phyloP scores from a whole-genome alignment of 53 echinoderm and acorn worm genomes.

The Echinarachnius parma region DNA sequence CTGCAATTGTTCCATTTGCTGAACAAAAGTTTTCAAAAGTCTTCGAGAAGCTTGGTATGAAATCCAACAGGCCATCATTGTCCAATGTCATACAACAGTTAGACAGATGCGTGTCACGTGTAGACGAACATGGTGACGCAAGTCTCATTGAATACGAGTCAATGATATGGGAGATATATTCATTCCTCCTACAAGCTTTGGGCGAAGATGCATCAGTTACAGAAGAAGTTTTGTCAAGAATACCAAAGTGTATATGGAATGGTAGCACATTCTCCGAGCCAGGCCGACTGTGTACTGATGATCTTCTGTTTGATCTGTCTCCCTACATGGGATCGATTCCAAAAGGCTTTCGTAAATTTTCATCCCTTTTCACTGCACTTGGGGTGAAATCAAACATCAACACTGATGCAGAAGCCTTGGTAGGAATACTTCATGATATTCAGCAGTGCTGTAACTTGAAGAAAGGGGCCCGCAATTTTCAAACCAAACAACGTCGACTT shows the following conservation, averaged over 20 bases:
- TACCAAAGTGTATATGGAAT: slow-evolving; percentile 56
- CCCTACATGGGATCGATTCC: slow-evolving; percentile 51
- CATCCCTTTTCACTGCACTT: slow-evolving; percentile 16
- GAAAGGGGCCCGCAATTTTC: neutral
- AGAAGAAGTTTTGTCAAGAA: neutral
- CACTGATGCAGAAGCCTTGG: slow-evolving; percentile 13
- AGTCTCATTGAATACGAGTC: neutral
- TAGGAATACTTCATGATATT: slow-evolving; percentile 13
- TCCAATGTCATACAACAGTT: slow-evolving; percentile 16
- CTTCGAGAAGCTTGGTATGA: neutral
- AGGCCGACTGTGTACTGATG: slow-evolving; percentile 39
- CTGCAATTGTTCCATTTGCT: slow-evolving; percentile 1
- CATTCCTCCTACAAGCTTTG: slow-evolving; percentile 12
- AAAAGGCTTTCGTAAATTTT: neutral
- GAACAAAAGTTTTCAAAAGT: neutral
- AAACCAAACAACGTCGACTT: slow-evolving; percentile 9
- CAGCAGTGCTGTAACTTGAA: neutral
- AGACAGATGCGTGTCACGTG: neutral
- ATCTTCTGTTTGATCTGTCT: slow-evolving; percentile 38
- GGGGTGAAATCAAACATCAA: slow-evolving; percentile 24
- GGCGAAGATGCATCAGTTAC: neutral
- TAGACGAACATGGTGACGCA: neutral
- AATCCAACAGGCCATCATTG: neutral
- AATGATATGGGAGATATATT: slow-evolving; percentile 28
- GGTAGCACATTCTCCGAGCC: slow-evolving; percentile 58